These are phyloP conservation scores for Ditula angustiorana DNA, from an alignment of 2,888 invertebrate genomes.

Conservation along the genomic window DNA sequence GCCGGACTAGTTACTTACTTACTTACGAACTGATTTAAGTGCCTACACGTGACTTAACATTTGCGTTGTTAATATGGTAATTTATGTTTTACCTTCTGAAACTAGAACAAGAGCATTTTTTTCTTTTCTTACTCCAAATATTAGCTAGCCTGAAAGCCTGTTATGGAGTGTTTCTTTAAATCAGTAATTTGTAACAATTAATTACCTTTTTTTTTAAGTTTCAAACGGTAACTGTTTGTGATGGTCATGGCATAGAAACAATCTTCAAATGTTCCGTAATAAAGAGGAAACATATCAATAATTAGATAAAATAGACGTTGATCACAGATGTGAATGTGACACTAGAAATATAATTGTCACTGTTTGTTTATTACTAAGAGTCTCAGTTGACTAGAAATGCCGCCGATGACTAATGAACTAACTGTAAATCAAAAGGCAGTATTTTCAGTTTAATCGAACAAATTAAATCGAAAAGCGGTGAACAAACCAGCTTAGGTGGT, in stretches of 20 bases:
- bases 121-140: neutral
- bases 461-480: constrained; percentile 36
- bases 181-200: too few species aligned
- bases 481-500: constrained; percentile 41
- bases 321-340: too few species aligned
- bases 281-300: too few species aligned
- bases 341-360: too few species aligned
- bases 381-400: neutral
- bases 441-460: constrained; percentile 15
- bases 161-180: neutral
- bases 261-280: neutral
- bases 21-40: constrained; percentile 37
- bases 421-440: constrained; percentile 13
- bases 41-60: constrained; percentile 38
- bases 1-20: constrained; percentile 34
- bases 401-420: constrained; percentile 18
- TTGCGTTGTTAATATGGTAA: constrained; percentile 41
- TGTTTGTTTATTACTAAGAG: constrained; percentile 10
- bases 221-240: too few species aligned
- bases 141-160: neutral
- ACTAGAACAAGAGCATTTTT: constrained; percentile 4
- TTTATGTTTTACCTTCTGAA: constrained; percentile 33
- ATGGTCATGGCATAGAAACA: too few species aligned
- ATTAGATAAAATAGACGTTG: too few species aligned
- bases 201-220: too few species aligned